phyloP scores from a whole-genome alignment of 2,888 invertebrate species.

The Cataglyphis cursor region DNA sequence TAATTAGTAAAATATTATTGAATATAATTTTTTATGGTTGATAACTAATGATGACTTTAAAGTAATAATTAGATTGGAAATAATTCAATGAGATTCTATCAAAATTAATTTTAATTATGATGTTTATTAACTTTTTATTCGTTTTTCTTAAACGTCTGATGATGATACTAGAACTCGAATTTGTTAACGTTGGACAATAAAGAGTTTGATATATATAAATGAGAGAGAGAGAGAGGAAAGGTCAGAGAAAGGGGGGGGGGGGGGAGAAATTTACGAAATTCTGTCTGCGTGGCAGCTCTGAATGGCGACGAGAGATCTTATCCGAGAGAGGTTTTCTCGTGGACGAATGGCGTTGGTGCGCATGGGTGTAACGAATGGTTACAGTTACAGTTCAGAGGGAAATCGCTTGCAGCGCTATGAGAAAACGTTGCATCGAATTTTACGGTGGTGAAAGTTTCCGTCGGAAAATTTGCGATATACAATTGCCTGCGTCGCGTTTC shows the following conservation, averaged over 20 bases:
- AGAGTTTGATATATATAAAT: neutral
- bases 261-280: slow-evolving; percentile 30
- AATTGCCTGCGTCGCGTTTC: slow-evolving; percentile 18
- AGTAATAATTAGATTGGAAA: slow-evolving; percentile 19
- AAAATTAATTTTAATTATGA: neutral
- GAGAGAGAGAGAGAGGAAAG: neutral
- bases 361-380: slow-evolving; percentile 33
- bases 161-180: slow-evolving; percentile 6
- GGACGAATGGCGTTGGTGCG: slow-evolving; percentile 14
- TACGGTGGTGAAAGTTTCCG: neutral
- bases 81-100: neutral
- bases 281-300: slow-evolving; percentile 33
- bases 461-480: slow-evolving; percentile 1
- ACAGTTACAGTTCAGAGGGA: neutral
- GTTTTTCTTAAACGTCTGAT: neutral
- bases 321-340: slow-evolving; percentile 17
- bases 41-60: neutral
- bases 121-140: neutral
- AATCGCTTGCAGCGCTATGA: slow-evolving; percentile 17
- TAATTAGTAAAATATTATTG: neutral
- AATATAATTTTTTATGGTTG: neutral
- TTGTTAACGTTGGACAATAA: neutral
- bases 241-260: neutral
- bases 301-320: slow-evolving; percentile 41
- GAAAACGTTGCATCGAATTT: slow-evolving; percentile 20